Evolutionary conservation across 2,888 invertebrate species (phyloP).

Genomic region (Isoperla grammatica): DNA sequence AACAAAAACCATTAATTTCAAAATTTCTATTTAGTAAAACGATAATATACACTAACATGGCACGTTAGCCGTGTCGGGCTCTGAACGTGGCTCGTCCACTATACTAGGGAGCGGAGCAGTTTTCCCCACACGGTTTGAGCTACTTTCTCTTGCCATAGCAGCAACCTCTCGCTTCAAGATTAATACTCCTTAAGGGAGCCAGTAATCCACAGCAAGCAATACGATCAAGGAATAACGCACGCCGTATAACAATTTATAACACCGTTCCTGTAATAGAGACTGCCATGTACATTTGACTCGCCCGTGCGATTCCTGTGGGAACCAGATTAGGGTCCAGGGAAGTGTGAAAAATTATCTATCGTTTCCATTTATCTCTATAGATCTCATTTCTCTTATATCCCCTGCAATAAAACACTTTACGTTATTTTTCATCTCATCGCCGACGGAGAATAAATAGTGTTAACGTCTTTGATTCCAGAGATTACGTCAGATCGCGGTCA

Average conservation of each 20-base stretch:
- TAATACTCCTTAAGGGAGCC: slow-evolving; percentile 14
- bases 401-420: no score
- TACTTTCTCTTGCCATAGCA: neutral
- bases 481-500: no score
- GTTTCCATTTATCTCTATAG: slow-evolving; percentile 12
- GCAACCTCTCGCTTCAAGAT: neutral
- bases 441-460: no score
- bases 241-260: slow-evolving; percentile 23
- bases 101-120: no score
- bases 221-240: slow-evolving; percentile 22
- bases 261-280: slow-evolving; percentile 15
- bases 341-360: slow-evolving; percentile 18
- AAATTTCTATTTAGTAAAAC: no score
- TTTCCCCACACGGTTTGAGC: neutral
- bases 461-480: no score
- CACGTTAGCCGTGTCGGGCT: no score
- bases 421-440: no score
- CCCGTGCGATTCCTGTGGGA: slow-evolving; percentile 6
- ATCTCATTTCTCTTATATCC: neutral
- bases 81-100: no score
- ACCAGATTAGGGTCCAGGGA: slow-evolving; percentile 7
- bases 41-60: no score
- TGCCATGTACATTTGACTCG: slow-evolving; percentile 11
- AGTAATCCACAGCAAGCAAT: slow-evolving; percentile 18
- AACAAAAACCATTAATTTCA: no score